phyloP scores from a whole-genome alignment of 2,888 invertebrate species.

The Brenthis daphne region DNA sequence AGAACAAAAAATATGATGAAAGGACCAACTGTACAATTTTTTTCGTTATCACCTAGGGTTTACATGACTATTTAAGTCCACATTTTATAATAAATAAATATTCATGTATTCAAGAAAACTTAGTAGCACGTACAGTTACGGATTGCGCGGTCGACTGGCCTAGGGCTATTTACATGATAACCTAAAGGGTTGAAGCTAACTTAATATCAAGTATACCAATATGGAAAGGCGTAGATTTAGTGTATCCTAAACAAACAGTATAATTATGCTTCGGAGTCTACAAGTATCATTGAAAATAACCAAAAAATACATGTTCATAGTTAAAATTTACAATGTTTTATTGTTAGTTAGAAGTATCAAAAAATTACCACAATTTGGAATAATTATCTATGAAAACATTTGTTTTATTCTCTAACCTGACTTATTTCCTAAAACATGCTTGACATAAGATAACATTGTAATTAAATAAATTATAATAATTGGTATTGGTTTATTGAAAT shows the following conservation, averaged over 20 bases:
- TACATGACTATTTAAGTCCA: not conserved
- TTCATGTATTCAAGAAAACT: slow-evolving; percentile 15
- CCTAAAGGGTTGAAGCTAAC: slow-evolving; percentile 13
- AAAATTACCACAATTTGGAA: no score
- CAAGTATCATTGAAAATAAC: no score
- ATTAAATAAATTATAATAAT: no score
- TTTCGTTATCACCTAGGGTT: not conserved
- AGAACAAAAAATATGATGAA: not conserved
- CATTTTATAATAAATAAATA: slow-evolving; percentile 12
- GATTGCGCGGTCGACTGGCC: slow-evolving; percentile 20
- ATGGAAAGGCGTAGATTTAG: not conserved
- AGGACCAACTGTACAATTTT: not conserved
- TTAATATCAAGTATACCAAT: slow-evolving; percentile 16
- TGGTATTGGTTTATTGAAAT: no score
- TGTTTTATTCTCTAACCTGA: no score
- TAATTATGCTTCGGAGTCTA: no score
- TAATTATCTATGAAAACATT: no score
- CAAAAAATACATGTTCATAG: no score
- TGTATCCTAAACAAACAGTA: not conserved
- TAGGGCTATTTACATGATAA: slow-evolving; percentile 15
- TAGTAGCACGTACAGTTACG: slow-evolving; percentile 5
- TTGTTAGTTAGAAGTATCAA: no score
- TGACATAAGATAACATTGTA: no score
- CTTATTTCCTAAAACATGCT: no score
- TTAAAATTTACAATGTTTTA: no score